Percentiles rank a stretch among this genome's conserved stretches.
phyloP scores from a whole-genome alignment of 2,113 vertebrate genomes.

The Ophiodon elongatus region DNA sequence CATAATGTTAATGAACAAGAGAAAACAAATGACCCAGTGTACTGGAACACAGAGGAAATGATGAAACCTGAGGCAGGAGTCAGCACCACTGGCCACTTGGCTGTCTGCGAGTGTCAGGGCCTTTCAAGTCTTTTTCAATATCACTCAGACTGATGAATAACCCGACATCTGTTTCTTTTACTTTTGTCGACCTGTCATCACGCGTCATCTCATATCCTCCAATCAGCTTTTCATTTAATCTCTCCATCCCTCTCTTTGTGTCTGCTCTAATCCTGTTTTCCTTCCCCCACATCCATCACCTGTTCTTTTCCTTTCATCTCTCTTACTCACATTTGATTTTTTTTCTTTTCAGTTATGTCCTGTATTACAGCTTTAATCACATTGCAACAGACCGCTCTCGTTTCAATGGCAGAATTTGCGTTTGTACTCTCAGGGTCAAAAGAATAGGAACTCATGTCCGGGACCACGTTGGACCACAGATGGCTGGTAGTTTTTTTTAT shows the following conservation, averaged over 20 bases:
- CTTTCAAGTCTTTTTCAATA: constrained; percentile 52
- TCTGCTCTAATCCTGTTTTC: constrained; percentile 56
- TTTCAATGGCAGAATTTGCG: neutral
- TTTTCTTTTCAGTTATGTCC: constrained; percentile 6
- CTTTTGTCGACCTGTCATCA: constrained; percentile 64
- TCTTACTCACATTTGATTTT: constrained; percentile 8
- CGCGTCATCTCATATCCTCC: constrained; percentile 56
- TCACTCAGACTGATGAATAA: constrained; percentile 61
- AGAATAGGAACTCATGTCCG: neutral
- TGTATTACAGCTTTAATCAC: constrained; percentile 26
- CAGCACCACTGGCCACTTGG: neutral
- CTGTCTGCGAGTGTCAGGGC: constrained; percentile 26
- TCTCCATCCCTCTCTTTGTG: constrained; percentile 67
- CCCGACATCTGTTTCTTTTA: constrained; percentile 61
- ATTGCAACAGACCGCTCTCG: neutral
- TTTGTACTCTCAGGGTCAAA: neutral
- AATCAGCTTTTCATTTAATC: constrained; percentile 73
- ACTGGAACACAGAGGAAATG: neutral
- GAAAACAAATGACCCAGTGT: neutral
- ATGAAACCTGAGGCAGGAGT: neutral
- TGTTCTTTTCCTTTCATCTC: constrained; percentile 46
- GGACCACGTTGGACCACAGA: neutral
- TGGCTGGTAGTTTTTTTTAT: neutral
- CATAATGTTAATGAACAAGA: neutral
- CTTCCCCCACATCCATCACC: constrained; percentile 35